Percentiles rank a stretch among this genome's conserved stretches.
These are phyloP conservation scores for Lophotriccus pileatus DNA, from an alignment of 2,797 vertebrate genomes.

Conservation along the genomic window DNA sequence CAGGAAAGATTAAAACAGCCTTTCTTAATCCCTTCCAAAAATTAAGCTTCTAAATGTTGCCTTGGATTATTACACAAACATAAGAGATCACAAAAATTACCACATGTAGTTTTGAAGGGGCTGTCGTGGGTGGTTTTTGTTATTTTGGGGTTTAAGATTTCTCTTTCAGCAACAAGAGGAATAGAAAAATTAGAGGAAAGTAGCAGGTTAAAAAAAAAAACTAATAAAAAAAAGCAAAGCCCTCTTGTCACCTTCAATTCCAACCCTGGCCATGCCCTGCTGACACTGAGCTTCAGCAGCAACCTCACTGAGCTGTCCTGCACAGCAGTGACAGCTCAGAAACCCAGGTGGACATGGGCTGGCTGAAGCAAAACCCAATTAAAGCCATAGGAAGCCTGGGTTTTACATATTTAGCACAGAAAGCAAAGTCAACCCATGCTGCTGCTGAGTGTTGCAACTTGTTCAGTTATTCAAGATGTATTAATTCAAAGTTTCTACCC, in stretches of 20 bases:
- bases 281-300: background rate
- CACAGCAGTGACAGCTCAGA: background rate
- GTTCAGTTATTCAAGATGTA: rapidly evolving
- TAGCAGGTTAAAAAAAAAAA: background rate
- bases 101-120: background rate
- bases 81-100: background rate
- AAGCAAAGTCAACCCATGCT: background rate
- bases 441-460: background rate
- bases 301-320: too few species aligned
- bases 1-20: background rate
- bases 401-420: background rate
- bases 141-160: background rate
- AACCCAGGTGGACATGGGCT: background rate
- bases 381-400: background rate
- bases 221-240: background rate
- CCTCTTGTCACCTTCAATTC: background rate
- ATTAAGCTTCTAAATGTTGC: background rate
- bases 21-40: background rate
- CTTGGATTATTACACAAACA: background rate
- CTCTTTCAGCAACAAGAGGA: background rate
- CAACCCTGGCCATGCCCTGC: background rate
- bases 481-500: background rate
- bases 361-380: background rate
- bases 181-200: background rate
- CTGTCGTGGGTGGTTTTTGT: background rate